Evolutionary conservation across 2,113 vertebrate species (phyloP), one percentile per base, ranked within the genome.

Genomic region (Ia io): DNA sequence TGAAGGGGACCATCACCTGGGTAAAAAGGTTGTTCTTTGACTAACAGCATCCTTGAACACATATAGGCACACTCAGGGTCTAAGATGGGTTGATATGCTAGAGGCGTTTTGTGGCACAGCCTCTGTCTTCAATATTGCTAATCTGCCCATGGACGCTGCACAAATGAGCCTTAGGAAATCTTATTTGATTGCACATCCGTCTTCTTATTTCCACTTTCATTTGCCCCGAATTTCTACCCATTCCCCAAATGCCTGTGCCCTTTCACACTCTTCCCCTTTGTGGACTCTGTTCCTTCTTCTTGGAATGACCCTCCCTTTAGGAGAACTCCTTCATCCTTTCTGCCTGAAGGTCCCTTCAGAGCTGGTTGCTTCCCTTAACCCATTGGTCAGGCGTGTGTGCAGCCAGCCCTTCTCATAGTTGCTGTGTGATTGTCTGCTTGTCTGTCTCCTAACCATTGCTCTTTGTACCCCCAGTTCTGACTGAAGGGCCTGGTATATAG

Each of bases 31-130:
- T 53, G 40, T 83, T 49, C 70, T 73, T 32, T 16, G 37, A 78
- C 16, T 12, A 78, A 59, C 32, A n/a, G 23, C 47, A 63, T 79
- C 44, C 78, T 25, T 73, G 23, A 59, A 44, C 16, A 51, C 32
- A 25, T 40, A 65, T 1, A 0, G 2, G 37, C 10, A 28, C 0
- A 17, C 0, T 73, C 11, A 49, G 32, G 32, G 32, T 42, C 71
- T 67, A 17, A 47, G 35, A 44, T 70, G 35, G 49, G 37, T 14
- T 32, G 70, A 14, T 0, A 44, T 67, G 16, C 6, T 9, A 9
- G 76, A 65, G 17, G 40, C 32, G 9, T 65, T 69, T 59, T 25
- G 9, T 23, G 51, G 35, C 47, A 49, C 25, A 25, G 35, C 10
- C 25, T 40, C 5, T 28, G 32, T 69, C 20, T 73, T 18, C 70